Evolutionary conservation across 2,113 vertebrate genomes (phyloP).

Genomic region (Paratilapia polleni): DNA sequence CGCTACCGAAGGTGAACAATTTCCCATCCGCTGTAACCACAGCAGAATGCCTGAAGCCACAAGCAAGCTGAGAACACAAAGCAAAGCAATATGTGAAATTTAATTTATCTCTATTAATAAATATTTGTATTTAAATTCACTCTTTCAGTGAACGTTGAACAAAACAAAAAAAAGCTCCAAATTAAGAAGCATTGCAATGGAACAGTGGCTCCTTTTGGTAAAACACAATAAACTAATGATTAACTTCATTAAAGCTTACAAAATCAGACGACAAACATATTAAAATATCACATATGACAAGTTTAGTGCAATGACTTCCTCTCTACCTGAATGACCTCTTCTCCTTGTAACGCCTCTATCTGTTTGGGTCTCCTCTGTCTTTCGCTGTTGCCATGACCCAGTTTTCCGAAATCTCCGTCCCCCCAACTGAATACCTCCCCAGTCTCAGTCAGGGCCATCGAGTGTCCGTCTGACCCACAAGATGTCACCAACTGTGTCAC

Average conservation of each 20-base stretch:
- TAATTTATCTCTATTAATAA: background rate
- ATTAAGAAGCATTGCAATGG: background rate
- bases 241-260: background rate
- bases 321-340: constrained; percentile 83
- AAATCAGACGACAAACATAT: background rate
- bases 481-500: constrained; percentile 85
- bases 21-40: constrained; percentile 84
- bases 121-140: background rate
- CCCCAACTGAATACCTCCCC: constrained; percentile 88
- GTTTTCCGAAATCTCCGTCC: constrained; percentile 86
- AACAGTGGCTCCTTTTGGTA: background rate
- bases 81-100: background rate
- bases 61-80: constrained; percentile 72
- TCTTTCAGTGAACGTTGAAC: background rate
- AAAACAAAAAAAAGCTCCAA: background rate
- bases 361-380: constrained; percentile 84
- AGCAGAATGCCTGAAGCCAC: constrained; percentile 85
- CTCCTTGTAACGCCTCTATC: constrained; percentile 83
- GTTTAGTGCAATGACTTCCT: background rate
- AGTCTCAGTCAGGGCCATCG: constrained; percentile 84
- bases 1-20: constrained; percentile 84
- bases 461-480: constrained; percentile 85
- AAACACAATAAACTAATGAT: background rate
- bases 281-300: background rate
- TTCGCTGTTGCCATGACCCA: constrained; percentile 85